Evolutionary conservation across 2,888 invertebrate genomes (phyloP).

Genomic region (Catocala fraxini): DNA sequence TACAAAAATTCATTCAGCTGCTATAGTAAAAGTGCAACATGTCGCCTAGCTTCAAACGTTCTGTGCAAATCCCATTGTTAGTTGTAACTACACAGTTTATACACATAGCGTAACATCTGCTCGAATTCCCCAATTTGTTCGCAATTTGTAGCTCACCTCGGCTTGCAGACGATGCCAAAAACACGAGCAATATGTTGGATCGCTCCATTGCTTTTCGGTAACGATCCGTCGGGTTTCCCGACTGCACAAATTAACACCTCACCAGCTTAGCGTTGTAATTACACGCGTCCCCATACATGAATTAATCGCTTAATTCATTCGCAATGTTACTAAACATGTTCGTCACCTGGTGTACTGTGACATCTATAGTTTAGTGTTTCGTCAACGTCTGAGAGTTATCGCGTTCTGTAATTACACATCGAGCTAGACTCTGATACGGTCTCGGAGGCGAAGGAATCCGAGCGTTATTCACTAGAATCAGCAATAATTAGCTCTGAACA

Average conservation of each 20-base stretch:
- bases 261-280: slow-evolving; percentile 54
- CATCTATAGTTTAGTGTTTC: slow-evolving; percentile 37
- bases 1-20: slow-evolving; percentile 15
- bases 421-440: slow-evolving; percentile 36
- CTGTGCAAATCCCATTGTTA: slow-evolving; percentile 41
- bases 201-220: slow-evolving; percentile 52
- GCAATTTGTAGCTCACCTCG: slow-evolving; percentile 55
- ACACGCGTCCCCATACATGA: slow-evolving; percentile 51
- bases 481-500: slow-evolving; percentile 43
- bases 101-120: slow-evolving; percentile 40
- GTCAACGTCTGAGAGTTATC: slow-evolving; percentile 50
- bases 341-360: slow-evolving; percentile 33
- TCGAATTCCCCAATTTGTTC: slow-evolving; percentile 56
- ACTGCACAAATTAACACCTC: slow-evolving; percentile 56
- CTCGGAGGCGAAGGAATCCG: slow-evolving; percentile 29
- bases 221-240: slow-evolving; percentile 44
- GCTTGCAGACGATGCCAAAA: slow-evolving; percentile 45
- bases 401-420: slow-evolving; percentile 51
- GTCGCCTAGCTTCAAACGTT: slow-evolving; percentile 32
- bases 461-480: slow-evolving; percentile 48
- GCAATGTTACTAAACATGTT: slow-evolving; percentile 42
- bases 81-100: slow-evolving; percentile 45
- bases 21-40: slow-evolving; percentile 27
- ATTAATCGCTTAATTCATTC: slow-evolving; percentile 58
- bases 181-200: slow-evolving; percentile 48